Base-by-base conservation (phyloP, 1,140 invertebrate genomes). In the Drosophila nannoptera region DNA sequence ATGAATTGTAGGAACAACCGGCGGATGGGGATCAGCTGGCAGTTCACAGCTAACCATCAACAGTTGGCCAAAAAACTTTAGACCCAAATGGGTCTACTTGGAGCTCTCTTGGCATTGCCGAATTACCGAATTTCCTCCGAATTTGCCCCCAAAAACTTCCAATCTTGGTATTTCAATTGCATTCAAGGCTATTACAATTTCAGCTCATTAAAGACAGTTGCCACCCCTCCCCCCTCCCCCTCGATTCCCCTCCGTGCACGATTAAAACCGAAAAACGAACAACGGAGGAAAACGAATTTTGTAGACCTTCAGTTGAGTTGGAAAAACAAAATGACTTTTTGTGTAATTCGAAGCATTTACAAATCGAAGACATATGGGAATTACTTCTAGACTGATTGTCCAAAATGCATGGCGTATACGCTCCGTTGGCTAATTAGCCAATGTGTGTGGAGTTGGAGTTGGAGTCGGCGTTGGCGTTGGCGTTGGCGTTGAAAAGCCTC, bases 351-450 rank as follows among this genome's bases (percentile, higher is more conserved):
- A 63, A 59, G 58, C 45, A 16, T 54, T 33, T 59, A 66, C 38
- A 55, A 71, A 71, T 48, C 67, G 32, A 59, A 73, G 49, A 49
- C 45, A 61, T 40, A 43, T 45, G 46, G n/a, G 45, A 53, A 53
- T 45, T 50, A 68, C 65, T 68, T 48, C 48, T 68, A 46, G 14
- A 14, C 50, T 52, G 49, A 53, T 53, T 50, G 54, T 53, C 31
- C 16, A 62, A 49, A 55, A 60, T 50, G 55, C 46, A 60, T 63
- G 2, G 12, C 40, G 60, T 78, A 52, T 52, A 78, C 69, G 78
- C 65, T 80, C 64, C 52, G 73, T 49, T 84, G 76, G 58, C 65
- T 80, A 84, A 80, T 86, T 86, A 83, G 69, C 68, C 52, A 59
- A 56, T 31, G 7, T 22, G 40, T 33, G 22, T 56, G n/a, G 12